Percentiles rank a stretch among this genome's conserved stretches.
These are phyloP conservation scores for Brevipalpus yothersi DNA, from an alignment of 1,140 invertebrate genomes.

Conservation along the genomic window DNA sequence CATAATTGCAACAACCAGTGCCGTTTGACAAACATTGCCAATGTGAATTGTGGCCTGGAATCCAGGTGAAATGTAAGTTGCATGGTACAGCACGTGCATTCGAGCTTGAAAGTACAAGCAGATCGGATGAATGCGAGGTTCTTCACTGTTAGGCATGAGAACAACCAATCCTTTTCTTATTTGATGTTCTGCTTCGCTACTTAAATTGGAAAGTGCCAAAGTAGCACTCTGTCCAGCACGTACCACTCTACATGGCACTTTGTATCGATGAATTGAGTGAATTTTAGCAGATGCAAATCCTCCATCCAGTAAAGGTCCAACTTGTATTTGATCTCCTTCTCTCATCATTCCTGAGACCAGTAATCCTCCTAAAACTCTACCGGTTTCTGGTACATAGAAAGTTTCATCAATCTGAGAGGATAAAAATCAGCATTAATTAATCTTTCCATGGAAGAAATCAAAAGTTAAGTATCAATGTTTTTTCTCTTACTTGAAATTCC, in stretches of 20 bases:
- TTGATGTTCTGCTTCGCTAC: constrained; percentile 1
- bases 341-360: constrained; percentile 52
- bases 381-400: constrained; percentile 42
- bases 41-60: constrained; percentile 86
- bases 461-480: background rate
- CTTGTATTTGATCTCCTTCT: constrained; percentile 47
- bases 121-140: background rate
- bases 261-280: constrained; percentile 64
- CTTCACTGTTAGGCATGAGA: background rate
- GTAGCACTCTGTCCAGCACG: constrained; percentile 73
- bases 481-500: constrained; percentile 21
- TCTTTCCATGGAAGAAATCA: background rate
- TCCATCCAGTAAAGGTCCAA: constrained; percentile 57
- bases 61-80: constrained; percentile 51
- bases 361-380: constrained; percentile 57
- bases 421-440: background rate
- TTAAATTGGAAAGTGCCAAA: constrained; percentile 33
- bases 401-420: constrained; percentile 69
- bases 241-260: constrained; percentile 59
- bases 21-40: constrained; percentile 80
- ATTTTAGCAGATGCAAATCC: constrained; percentile 50
- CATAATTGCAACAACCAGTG: constrained; percentile 44
- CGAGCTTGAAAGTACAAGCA: constrained; percentile 33
- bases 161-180: constrained; percentile 54
- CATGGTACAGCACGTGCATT: constrained; percentile 58